Evolutionary conservation across 2,113 vertebrate species (phyloP), one percentile per base, ranked within the genome.

Genomic region (Chloroceryle aenea): DNA sequence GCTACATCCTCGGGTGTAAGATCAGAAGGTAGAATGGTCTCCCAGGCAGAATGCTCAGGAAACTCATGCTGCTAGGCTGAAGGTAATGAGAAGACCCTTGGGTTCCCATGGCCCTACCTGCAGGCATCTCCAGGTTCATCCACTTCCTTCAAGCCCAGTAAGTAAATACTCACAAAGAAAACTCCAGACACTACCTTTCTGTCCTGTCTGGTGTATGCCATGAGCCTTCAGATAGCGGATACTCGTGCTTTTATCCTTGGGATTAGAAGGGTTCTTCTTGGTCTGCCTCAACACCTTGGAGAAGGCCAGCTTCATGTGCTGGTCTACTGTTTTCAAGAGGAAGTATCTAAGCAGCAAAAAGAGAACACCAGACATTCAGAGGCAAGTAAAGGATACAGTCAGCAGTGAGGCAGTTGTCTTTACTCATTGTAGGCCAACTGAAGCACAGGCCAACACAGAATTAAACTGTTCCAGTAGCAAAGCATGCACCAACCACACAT

Each of bases 241-340:
- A 96, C 99, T 99, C 85, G 99, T 99, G 96, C 99, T 99, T 98
- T 99, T 99, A 97, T 99, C 99, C 98, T 99, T 99, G 86, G 98
- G 97, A 83, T 99, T 99, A 58, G 99, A 98, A 48, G 99, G 99
- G 88, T 99, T 99, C 98, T 99, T 99, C 98, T 99, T 99, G 45
- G 99, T 99, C 97, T 99, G 99, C 92, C 99, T 98, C 79, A 99
- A 98, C 78, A 99, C 99, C 96, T 99, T 99, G 34, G 99, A 99
- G 98, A 99, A 99, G 88, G 99, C 99, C 96, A 99, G 98, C 97
- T 99, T 99, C 98, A 99, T 98, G 96, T 99, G 99, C 98, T 99
- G 99, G 95, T 99, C 99, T 66, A 99, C 98, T 23, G 99, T 99
- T 86, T 98, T 99, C 98, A 99, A 98, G 52, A 98, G 98, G 97